These are phyloP conservation scores for Dichetophora obliterata DNA, from an alignment of 2,888 invertebrate genomes.

Conservation along the genomic window DNA sequence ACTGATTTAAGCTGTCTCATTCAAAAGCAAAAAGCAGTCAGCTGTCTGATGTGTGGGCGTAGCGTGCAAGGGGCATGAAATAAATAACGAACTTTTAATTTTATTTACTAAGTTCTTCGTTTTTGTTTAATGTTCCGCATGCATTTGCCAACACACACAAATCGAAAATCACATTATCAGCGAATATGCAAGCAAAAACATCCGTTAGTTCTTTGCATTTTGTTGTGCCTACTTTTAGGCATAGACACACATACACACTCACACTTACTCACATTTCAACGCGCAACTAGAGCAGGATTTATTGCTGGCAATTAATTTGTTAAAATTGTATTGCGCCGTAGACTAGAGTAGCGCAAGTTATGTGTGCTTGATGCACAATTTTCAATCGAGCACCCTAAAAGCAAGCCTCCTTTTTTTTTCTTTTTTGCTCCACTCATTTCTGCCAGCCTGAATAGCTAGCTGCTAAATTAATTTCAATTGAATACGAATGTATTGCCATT, in stretches of 20 bases:
- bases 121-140: too few relatives aligned
- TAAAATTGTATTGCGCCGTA: conserved; percentile 55
- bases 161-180: conserved; percentile 29
- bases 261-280: background rate
- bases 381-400: background rate
- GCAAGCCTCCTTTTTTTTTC: background rate
- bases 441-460: background rate
- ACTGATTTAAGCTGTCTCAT: too few relatives aligned
- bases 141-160: background rate
- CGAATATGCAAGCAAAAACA: too few relatives aligned
- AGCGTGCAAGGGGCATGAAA: background rate
- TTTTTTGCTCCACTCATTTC: background rate
- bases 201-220: background rate
- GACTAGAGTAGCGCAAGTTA: background rate
- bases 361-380: background rate
- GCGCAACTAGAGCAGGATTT: conserved; percentile 53
- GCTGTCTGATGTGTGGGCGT: background rate
- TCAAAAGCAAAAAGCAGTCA: background rate
- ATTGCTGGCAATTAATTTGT: conserved; percentile 67
- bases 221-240: conserved; percentile 14
- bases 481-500: conserved; percentile 31
- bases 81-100: background rate
- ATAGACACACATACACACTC: background rate
- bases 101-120: background rate
- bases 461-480: conserved; percentile 35